Evolutionary conservation across 1,140 invertebrate species (phyloP).

Genomic region (Gonioctena quinquepunctata): DNA sequence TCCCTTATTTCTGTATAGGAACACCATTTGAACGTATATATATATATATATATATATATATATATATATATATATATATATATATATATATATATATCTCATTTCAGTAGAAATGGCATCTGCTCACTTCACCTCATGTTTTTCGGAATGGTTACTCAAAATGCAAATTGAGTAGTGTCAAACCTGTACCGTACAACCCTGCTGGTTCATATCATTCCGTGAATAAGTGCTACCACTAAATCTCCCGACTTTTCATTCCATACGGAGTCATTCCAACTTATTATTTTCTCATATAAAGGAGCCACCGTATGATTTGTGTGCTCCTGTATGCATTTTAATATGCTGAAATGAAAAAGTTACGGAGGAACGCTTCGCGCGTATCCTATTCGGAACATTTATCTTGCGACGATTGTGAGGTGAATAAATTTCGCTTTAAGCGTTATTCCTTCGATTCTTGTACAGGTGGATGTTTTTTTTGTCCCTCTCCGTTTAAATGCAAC

Average conservation of each 20-base stretch:
- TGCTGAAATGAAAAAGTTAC: slow-evolving; percentile 19
- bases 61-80: too few relatives aligned
- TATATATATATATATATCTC: too few relatives aligned
- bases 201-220: slow-evolving; percentile 7
- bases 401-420: slow-evolving; percentile 3
- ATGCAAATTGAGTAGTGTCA: slow-evolving; percentile 15
- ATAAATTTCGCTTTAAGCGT: slow-evolving; percentile 5
- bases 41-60: too few relatives aligned
- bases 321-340: slow-evolving; percentile 24
- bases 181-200: not conserved
- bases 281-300: slow-evolving; percentile 16
- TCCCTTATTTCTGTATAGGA: too few relatives aligned
- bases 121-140: too few relatives aligned
- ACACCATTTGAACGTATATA: too few relatives aligned
- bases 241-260: slow-evolving; percentile 3
- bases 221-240: slow-evolving; percentile 16
- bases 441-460: not conserved
- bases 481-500: too few relatives aligned
- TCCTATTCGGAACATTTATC: slow-evolving; percentile 17
- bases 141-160: slow-evolving; percentile 6
- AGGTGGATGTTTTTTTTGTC: too few relatives aligned
- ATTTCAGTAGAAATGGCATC: too few relatives aligned
- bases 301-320: slow-evolving; percentile 20
- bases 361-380: slow-evolving; percentile 5
- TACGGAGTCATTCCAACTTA: slow-evolving; percentile 16